Evolutionary conservation across 64 coral and sea anemone genomes (phyloP).

Genomic region (Porites lutea): DNA sequence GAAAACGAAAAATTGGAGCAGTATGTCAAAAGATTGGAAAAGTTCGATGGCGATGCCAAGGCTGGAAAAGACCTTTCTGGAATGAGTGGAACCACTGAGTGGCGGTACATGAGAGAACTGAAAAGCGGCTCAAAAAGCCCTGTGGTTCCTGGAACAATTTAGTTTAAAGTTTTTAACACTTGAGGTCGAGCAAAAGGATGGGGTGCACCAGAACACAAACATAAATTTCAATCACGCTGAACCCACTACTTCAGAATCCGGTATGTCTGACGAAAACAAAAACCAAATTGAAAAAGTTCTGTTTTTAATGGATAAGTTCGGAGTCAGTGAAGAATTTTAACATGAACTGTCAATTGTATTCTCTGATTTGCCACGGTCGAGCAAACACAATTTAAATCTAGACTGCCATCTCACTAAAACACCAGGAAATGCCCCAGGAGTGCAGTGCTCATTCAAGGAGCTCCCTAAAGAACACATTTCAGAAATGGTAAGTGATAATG

Average conservation of each 20-base stretch:
- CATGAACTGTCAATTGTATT: conserved; percentile 43
- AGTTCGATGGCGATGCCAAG: not conserved
- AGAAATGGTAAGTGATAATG: not conserved
- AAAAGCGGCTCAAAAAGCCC: conserved; percentile 6
- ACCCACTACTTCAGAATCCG: not conserved
- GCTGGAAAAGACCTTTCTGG: not conserved
- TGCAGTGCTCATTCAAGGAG: not conserved
- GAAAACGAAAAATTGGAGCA: conserved; percentile 1
- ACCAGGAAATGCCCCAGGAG: not conserved
- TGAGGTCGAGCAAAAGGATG: not conserved
- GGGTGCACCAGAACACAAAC: not conserved
- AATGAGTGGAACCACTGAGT: conserved; percentile 12
- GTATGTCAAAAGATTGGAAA: conserved; percentile 28
- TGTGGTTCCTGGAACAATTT: conserved; percentile 35
- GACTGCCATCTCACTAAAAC: not conserved
- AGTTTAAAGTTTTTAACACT: not conserved
- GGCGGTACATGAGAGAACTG: conserved; percentile 1
- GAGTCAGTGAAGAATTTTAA: conserved; percentile 36
- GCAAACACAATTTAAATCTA: conserved; percentile 24
- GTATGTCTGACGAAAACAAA: conserved; percentile 27
- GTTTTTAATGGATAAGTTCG: conserved; percentile 52
- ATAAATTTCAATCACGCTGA: not conserved
- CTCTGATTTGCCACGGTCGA: conserved; percentile 21
- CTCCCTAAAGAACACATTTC: not conserved
- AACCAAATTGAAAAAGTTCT: conserved; percentile 35